Conservation (phyloP, 1,140 invertebrate species). For the Drosophila nigrodunni region DNA sequence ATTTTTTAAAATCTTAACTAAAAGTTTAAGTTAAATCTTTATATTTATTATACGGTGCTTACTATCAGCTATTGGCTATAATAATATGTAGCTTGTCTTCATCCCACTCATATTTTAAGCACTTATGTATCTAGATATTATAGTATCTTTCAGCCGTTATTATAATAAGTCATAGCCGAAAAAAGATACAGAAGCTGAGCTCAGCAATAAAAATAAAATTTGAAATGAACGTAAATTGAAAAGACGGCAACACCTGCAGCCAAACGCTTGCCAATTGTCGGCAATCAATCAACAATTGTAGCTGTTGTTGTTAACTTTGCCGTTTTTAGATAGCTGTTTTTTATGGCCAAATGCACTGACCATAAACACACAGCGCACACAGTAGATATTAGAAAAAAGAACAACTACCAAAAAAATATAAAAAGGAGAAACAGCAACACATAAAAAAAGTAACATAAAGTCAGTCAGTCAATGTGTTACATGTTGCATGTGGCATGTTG, state of each 20-base stretch:
- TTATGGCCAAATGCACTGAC: constrained; percentile 71
- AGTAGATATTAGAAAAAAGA: constrained; percentile 21
- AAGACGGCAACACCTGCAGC: constrained; percentile 65
- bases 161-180: constrained; percentile 1
- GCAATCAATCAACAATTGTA: constrained; percentile 74
- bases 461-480: constrained; percentile 7
- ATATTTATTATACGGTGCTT: too few relatives aligned
- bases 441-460: constrained; percentile 13
- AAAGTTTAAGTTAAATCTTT: too few relatives aligned
- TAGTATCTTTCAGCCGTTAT: neutral
- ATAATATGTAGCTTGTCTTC: neutral
- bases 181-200: constrained; percentile 17
- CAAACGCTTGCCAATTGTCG: constrained; percentile 64
- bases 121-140: neutral
- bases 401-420: constrained; percentile 12
- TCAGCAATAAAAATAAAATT: constrained; percentile 26
- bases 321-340: constrained; percentile 57
- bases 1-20: too few relatives aligned
- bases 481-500: constrained; percentile 47
- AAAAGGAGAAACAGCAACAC: constrained; percentile 10
- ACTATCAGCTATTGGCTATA: too few relatives aligned
- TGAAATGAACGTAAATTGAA: constrained; percentile 47
- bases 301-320: constrained; percentile 54
- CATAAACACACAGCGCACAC: constrained; percentile 52
- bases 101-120: neutral